Evolutionary conservation across 2,888 invertebrate species (phyloP).

Genomic region (Troides oblongomaculatus): DNA sequence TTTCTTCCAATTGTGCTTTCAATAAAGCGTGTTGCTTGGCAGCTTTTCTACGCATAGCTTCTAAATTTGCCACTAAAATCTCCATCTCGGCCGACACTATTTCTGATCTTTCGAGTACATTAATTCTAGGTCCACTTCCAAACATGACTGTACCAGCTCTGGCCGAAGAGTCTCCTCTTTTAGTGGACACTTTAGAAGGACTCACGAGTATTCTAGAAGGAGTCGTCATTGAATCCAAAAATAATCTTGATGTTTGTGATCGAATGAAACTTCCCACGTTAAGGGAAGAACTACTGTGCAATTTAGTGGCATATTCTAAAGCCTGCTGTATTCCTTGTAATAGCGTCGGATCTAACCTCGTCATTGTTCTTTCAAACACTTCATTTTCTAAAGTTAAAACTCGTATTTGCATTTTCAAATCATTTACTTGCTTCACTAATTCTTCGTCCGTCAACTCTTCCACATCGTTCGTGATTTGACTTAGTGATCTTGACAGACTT

Average conservation of each 20-base stretch:
- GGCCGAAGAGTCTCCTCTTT: constrained; percentile 60
- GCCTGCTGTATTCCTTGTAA: constrained; percentile 72
- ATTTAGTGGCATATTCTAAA: constrained; percentile 58
- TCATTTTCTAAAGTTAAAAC: constrained; percentile 73
- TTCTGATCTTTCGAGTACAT: constrained; percentile 74
- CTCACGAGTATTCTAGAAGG: constrained; percentile 51
- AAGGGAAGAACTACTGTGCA: constrained; percentile 51
- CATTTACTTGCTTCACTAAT: constrained; percentile 55
- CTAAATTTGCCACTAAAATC: constrained; percentile 54
- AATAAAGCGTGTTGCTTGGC: constrained; percentile 62
- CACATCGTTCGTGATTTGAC: constrained; percentile 48
- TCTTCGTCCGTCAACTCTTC: constrained; percentile 60
- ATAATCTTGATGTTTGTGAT: constrained; percentile 53
- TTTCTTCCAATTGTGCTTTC: constrained; percentile 79
- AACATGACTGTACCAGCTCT: constrained; percentile 56
- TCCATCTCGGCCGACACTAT: constrained; percentile 75
- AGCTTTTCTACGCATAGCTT: constrained; percentile 50
- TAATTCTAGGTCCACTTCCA: constrained; percentile 66
- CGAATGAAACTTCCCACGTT: constrained; percentile 52
- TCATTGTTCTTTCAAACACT: constrained; percentile 70
- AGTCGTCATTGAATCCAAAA: constrained; percentile 48
- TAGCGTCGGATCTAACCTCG: constrained; percentile 65
- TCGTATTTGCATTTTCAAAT: constrained; percentile 53
- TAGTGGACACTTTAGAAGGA: constrained; percentile 51
- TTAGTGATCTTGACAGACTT: constrained; percentile 56